Evolutionary conservation across 1,140 invertebrate genomes (phyloP).

Genomic region (Eurosta solidaginis): DNA sequence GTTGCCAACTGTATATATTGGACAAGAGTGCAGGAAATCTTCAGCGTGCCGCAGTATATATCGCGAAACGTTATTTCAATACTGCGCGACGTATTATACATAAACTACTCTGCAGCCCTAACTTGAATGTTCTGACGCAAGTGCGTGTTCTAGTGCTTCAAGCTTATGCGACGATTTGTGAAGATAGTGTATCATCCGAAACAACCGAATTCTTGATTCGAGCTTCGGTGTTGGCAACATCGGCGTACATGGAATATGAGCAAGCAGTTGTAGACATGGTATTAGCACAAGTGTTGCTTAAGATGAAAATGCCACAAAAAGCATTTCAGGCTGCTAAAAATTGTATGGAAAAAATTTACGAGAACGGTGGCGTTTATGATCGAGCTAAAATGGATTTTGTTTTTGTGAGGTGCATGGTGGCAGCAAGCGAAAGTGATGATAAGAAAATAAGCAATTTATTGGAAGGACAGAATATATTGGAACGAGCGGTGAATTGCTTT

Average conservation of each 20-base stretch:
- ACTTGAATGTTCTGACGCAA: constrained; percentile 65
- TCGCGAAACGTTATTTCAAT: constrained; percentile 70
- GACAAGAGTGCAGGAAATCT: constrained; percentile 72
- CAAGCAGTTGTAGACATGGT: constrained; percentile 76
- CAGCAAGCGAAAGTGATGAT: constrained; percentile 61
- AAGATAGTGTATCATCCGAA: constrained; percentile 60
- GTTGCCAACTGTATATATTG: constrained; percentile 73
- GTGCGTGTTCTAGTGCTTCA: constrained; percentile 73
- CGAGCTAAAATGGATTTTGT: constrained; percentile 66
- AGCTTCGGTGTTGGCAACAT: constrained; percentile 71
- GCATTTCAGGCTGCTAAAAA: constrained; percentile 72
- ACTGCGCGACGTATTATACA: constrained; percentile 67
- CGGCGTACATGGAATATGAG: constrained; percentile 76
- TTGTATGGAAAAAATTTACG: constrained; percentile 72
- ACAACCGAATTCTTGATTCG: constrained; percentile 70
- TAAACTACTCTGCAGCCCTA: constrained; percentile 64
- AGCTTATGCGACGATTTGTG: constrained; percentile 67
- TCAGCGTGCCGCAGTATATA: constrained; percentile 70
- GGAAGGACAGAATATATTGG: constrained; percentile 69
- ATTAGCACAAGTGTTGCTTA: constrained; percentile 74
- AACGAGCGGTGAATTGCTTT: constrained; percentile 71
- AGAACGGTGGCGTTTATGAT: constrained; percentile 82
- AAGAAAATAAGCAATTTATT: constrained; percentile 63
- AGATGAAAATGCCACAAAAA: constrained; percentile 75
- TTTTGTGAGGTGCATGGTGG: constrained; percentile 71